Base-by-base conservation (phyloP, 1,140 invertebrate genomes). In the Himalopsyche phryganea region DNA sequence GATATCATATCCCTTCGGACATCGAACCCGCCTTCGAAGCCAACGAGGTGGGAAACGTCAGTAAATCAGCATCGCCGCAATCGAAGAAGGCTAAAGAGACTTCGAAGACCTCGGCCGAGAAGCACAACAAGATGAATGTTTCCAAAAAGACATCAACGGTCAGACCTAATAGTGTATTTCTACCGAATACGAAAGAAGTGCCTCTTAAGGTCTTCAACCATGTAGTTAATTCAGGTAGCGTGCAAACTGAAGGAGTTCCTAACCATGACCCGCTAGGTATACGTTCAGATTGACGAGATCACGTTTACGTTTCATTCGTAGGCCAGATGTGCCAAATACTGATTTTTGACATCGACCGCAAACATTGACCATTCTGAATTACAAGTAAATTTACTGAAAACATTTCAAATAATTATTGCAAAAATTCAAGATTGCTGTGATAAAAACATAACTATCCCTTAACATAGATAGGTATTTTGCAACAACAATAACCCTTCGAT, bases 11-110 rank as follows among this genome's bases (percentile, higher is more conserved):
- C 35, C 23, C 46, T 17, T 14, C 45, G 1, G 56, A 59, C 18
- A 41, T 63, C 3, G 61, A 63, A 41, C 41, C 56, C 1, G 61
- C 61, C 1, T 50, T 63, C 18, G 61, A 63, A 59, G 61, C 52
- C 7, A 59, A 63, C 35, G 61, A 63, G 47, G 56, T 33, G 15
- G 47, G 36, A 19, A 41, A 14, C 20, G n/a, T 15, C 32, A 45
- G 32, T 13, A 50, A 7, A 40, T 13, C 19, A 10, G 13, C 17
- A 14, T 11, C 7, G 19, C 40, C 46, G 51, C 15, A 46, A 17
- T 4, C 44, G 14, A 49, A 49, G 13, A 40, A 40, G 15, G 11
- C 11, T 40, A 40, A 40, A 40, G n/a, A n/a, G 38, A n/a, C 5
- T 4, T 15, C 38, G 3, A 45, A n/a, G 18, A 23, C 33, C 2